A percentile compares a stretch with the other conserved stretches of the same genome.
Conservation (phyloP, 2,888 invertebrate species). For the Emmelina monodactyla region DNA sequence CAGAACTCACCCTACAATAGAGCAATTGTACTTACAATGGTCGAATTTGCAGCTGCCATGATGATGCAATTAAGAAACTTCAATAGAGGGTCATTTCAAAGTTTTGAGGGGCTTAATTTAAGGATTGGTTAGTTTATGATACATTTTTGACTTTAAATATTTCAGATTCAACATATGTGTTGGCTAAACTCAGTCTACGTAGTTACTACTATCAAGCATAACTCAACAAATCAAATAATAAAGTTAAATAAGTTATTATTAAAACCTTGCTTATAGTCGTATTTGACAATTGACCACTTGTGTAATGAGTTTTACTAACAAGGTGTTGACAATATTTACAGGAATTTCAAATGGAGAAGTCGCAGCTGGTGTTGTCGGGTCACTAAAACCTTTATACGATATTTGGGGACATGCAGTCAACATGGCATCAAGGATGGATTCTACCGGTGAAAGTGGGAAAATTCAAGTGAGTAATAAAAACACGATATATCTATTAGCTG, state of each 20-base stretch:
- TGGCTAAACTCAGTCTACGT: no score
- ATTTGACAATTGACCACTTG: no score
- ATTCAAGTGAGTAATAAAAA: constrained; percentile 74
- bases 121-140: constrained; percentile 71
- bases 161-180: no score
- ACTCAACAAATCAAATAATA: no score
- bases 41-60: constrained; percentile 59
- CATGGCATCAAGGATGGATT: constrained; percentile 96
- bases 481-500: no score
- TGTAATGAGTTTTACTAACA: no score
- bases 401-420: constrained; percentile 98
- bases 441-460: constrained; percentile 81
- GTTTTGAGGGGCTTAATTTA: constrained; percentile 70
- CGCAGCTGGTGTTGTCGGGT: constrained; percentile 94
- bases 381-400: constrained; percentile 92
- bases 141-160: no score
- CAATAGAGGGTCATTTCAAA: constrained; percentile 67
- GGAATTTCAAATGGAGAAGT: constrained; percentile 92
- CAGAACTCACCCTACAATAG: constrained; percentile 42
- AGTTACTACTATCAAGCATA: no score
- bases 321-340: constrained; percentile 26
- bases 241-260: no score
- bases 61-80: constrained; percentile 61
- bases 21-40: constrained; percentile 53
- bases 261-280: no score